Evolutionary conservation across 2,888 invertebrate genomes (phyloP), one percentile per base, ranked within the genome.

Genomic region (Phengaris arion): DNA sequence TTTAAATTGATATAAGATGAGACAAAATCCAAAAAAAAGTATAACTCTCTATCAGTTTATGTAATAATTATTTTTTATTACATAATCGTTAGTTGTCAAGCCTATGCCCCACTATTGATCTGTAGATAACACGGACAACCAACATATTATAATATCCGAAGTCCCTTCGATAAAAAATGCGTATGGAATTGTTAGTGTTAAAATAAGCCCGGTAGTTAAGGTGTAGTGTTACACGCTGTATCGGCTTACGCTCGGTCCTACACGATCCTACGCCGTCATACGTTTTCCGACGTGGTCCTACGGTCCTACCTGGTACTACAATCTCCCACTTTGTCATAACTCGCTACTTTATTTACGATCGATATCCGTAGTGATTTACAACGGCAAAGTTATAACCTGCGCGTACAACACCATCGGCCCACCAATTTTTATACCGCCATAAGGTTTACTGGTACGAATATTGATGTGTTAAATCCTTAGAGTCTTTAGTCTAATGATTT

Each of bases 331-430:
- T 5, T 86, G 88, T 89, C 87, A 90, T 91, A 90, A 88, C 90
- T 89, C 83, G 85, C 85, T 80, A 84, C 82, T 85, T 87, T 90
- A 90, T 91, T 90, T 89, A 91, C 86, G 87, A 88, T 87, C 89
- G 87, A 89, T 90, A 89, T 89, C 88, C 81, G 79, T 77, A 76
- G 83, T 87, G 90, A 91, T 91, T 90, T 89, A 91, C 85, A 82
- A 81, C 81, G 85, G 87, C 89, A 88, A 86, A 82, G 85, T 86
- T 88, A 88, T 89, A 80, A 78, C 78, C 74, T 76, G 77, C 75
- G 45, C 15, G 35, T 68, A 74, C 54, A 75, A 51, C 22, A 46
- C 68, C 68, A 75, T 57, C 22, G 74, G 76, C 68, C 78, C 76
- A 78, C 78, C 76, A 76, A 74, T 74, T 68, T 55, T 74, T 57